phyloP scores from a whole-genome alignment of 64 coral and sea anemone species.

The Stichodactyla helianthus region DNA sequence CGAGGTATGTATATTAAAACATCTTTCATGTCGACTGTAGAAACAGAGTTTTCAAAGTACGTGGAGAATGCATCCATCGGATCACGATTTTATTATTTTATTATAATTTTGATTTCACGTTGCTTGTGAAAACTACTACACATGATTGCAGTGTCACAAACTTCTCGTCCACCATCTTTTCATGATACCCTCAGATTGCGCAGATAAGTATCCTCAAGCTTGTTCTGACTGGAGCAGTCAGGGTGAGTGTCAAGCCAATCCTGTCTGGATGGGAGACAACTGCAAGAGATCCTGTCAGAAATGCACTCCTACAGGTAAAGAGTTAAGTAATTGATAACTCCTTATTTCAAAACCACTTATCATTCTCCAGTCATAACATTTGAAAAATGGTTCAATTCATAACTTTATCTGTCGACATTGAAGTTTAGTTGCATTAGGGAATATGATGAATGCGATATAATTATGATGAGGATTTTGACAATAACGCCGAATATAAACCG shows the following conservation, averaged over 20 bases:
- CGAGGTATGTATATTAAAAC: no score
- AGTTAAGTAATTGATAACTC: neutral
- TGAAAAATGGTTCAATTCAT: neutral
- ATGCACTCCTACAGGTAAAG: slow-evolving; percentile 23
- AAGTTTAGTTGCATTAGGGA: neutral
- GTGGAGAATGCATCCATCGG: no score
- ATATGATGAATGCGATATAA: no score
- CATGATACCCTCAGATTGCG: slow-evolving; percentile 39
- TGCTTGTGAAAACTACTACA: no score
- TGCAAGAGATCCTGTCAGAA: slow-evolving; percentile 66
- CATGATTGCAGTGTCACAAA: no score
- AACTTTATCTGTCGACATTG: neutral
- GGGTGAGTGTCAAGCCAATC: slow-evolving; percentile 67
- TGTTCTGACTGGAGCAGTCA: slow-evolving; percentile 49
- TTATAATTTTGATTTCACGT: no score
- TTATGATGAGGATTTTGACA: no score
- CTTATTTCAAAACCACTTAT: neutral
- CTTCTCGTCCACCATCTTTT: neutral
- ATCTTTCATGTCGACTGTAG: no score
- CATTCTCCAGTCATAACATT: neutral
- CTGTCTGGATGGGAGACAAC: slow-evolving; percentile 68
- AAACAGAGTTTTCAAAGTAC: no score
- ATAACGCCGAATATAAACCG: no score
- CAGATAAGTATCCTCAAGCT: slow-evolving; percentile 58
- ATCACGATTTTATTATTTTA: no score